A percentile compares a stretch with the other conserved stretches of the same genome.
Conservation (phyloP, 1,140 invertebrate genomes). For the Pollicipes pollicipes region DNA sequence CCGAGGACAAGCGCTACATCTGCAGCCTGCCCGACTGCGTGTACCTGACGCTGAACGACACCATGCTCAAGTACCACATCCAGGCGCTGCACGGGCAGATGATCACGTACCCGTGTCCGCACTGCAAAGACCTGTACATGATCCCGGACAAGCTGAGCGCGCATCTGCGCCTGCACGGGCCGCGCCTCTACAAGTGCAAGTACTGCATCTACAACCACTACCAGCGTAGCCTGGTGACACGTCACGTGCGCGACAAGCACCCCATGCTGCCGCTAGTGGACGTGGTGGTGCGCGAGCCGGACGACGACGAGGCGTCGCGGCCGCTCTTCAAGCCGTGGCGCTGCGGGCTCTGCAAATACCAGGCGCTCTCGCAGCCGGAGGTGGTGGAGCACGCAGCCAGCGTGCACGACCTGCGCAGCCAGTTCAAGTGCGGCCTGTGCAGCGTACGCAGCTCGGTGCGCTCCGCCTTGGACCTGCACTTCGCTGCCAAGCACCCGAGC, state of each 20-base stretch:
- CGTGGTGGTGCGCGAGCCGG: conserved; percentile 35
- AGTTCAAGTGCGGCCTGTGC: conserved; percentile 47
- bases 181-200: conserved; percentile 33
- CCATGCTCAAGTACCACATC: conserved; percentile 49
- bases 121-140: conserved; percentile 36
- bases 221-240: conserved; percentile 36
- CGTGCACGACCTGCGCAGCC: conserved; percentile 28
- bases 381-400: conserved; percentile 35
- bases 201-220: conserved; percentile 26
- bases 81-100: conserved; percentile 45
- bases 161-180: conserved; percentile 56
- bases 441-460: conserved; percentile 35
- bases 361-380: conserved; percentile 37
- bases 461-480: conserved; percentile 38
- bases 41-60: conserved; percentile 50
- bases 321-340: conserved; percentile 34
- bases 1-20: conserved; percentile 41
- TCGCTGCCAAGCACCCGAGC: conserved; percentile 29
- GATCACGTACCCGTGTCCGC: conserved; percentile 42
- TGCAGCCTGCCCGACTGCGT: conserved; percentile 48
- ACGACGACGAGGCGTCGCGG: conserved; percentile 20
- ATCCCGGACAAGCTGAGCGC: conserved; percentile 38
- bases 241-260: conserved; percentile 44
- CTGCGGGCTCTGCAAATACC: conserved; percentile 44
- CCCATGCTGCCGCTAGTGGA: conserved; percentile 32